Evolutionary conservation across 2,113 vertebrate species (phyloP).

Genomic region (Hiodon alosoides): DNA sequence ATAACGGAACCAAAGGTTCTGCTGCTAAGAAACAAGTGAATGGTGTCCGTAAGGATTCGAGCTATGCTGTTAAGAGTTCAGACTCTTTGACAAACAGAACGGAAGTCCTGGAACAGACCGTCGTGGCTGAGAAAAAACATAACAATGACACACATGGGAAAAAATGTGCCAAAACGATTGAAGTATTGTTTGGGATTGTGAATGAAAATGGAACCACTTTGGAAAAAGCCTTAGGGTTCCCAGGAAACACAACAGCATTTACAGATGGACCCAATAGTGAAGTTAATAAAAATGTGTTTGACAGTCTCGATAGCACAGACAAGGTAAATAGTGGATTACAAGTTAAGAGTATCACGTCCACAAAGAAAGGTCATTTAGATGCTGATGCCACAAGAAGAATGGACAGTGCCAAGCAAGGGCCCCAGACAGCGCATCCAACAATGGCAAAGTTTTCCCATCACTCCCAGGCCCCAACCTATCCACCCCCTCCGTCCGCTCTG

Average conservation of each 20-base stretch:
- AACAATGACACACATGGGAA: conserved; percentile 36
- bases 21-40: conserved; percentile 21
- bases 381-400: background rate
- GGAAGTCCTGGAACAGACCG: conserved; percentile 15
- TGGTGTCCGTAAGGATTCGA: conserved; percentile 16
- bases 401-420: background rate
- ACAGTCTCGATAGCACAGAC: background rate
- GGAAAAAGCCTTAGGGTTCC: background rate
- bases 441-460: background rate
- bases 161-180: conserved; percentile 55
- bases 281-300: background rate
- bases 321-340: background rate
- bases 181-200: conserved; percentile 46
- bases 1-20: conserved; percentile 20
- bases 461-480: background rate
- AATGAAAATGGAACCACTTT: conserved; percentile 11
- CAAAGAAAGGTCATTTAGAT: background rate
- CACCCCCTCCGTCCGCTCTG: background rate
- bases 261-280: background rate
- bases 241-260: background rate
- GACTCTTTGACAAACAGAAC: conserved; percentile 8
- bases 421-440: background rate
- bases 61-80: conserved; percentile 21
- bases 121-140: conserved; percentile 26
- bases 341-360: background rate